A percentile compares a stretch with the other conserved stretches of the same genome.
These are phyloP conservation scores for Trichechus manatus DNA, from an alignment of 2,113 vertebrate species.

Conservation along the genomic window DNA sequence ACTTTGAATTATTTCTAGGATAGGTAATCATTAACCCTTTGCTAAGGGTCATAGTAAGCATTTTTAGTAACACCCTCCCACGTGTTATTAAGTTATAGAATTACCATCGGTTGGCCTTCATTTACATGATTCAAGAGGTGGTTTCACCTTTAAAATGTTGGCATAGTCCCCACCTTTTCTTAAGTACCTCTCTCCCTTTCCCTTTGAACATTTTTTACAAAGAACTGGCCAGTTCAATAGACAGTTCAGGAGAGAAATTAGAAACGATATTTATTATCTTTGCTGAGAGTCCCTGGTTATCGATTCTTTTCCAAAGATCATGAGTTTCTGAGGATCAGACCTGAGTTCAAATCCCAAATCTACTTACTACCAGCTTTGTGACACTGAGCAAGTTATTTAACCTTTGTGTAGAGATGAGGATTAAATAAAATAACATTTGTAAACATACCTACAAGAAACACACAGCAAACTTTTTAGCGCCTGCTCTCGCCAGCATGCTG, in stretches of 20 bases:
- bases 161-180: not conserved
- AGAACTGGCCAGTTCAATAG: not conserved
- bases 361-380: not conserved
- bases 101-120: not conserved
- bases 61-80: not conserved
- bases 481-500: not conserved
- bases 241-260: not conserved
- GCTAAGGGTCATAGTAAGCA: not conserved
- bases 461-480: not conserved
- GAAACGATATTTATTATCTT: conserved; percentile 4
- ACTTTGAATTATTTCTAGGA: not conserved
- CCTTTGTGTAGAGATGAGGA: not conserved
- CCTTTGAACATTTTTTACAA: not conserved
- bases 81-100: not conserved
- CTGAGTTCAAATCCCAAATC: not conserved
- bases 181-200: not conserved
- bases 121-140: not conserved
- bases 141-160: not conserved
- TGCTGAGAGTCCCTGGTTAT: not conserved
- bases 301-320: not conserved
- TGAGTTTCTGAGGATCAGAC: not conserved
- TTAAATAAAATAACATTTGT: not conserved
- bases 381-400: not conserved
- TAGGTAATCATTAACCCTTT: conserved; percentile 49
- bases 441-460: not conserved